Evolutionary conservation across 1,140 invertebrate genomes (phyloP), one percentile per base, ranked within the genome.

Genomic region (Sesamia nonagrioides): DNA sequence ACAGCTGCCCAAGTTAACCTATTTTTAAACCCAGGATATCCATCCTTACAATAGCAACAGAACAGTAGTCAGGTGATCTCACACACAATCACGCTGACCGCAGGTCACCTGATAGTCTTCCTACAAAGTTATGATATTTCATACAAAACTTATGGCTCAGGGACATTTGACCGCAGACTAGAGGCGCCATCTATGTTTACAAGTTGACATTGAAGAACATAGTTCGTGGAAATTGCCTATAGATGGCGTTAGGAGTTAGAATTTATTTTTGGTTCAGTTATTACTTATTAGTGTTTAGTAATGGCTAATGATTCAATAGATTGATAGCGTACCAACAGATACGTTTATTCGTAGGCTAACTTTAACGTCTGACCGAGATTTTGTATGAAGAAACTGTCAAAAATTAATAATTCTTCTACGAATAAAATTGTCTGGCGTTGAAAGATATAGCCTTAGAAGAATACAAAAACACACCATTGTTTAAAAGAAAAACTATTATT

Each of bases 1-100:
- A n/a, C n/a, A n/a, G n/a, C n/a, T n/a, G n/a, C n/a, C n/a, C 17
- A 18, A 9, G 7, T 52, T 52, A 5, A 52, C 15, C 17, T 17
- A 52, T 9, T 54, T 8, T 17, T 6, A 17, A 54, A 8, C 6
- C 52, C n/a, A 8, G 35, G 9, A 8, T n/a, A 35, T 60, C 3
- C 13, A 52, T 9, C 9, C 9, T 8, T 27, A 42, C 11, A 45
- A 18, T 68, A 68, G 42, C 40, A 68, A 48, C 40, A 15, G 40
- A 50, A 68, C 63, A 68, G 63, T 68, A 68, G 63, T 68, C 63
- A 68, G 63, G 63, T 68, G 63, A 68, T 68, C 42, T 68, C 18
- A 42, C 18, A 48, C 42, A 48, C 63, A 48, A 48, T 8, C 42
- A 63, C n/a, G 42, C 3, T 42, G 27, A 68, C 63, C 63, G 13